Evolutionary conservation across 30 jellyfish, hydroid and myxozoan species (phyloP).

Genomic region (Aurelia sp.): DNA sequence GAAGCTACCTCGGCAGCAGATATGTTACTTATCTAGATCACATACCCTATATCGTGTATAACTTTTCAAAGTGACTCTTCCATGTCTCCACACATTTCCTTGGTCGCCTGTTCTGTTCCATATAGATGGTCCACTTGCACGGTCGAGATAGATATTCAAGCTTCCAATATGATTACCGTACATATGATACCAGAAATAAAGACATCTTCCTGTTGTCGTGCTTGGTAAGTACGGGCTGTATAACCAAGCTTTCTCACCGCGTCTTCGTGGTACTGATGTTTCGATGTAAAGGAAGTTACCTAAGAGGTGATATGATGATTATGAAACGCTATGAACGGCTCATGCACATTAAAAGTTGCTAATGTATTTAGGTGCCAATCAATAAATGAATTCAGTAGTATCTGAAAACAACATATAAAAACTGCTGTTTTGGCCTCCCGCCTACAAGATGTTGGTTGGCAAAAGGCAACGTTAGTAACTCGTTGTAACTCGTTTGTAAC

Average conservation of each 20-base stretch:
- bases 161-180: conserved; percentile 88
- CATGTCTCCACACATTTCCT: conserved; percentile 96
- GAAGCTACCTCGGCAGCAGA: no score
- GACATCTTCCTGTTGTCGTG: conserved; percentile 76
- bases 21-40: background rate
- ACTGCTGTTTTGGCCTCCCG: no score
- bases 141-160: conserved; percentile 73
- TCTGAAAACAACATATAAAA: no score
- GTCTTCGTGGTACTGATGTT: conserved; percentile 87
- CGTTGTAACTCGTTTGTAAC: no score
- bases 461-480: no score
- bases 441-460: no score
- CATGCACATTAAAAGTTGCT: no score
- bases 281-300: conserved; percentile 94
- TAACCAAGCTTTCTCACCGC: conserved; percentile 87
- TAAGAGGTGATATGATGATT: conserved; percentile 20
- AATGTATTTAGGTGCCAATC: no score
- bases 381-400: no score
- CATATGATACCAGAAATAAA: conserved; percentile 98
- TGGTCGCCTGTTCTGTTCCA: conserved; percentile 97
- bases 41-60: conserved; percentile 60
- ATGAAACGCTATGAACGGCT: no score
- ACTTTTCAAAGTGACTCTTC: conserved; percentile 84
- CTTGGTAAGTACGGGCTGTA: conserved; percentile 64
- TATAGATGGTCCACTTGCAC: conserved; percentile 58